A percentile compares a stretch with the other conserved stretches of the same genome.
These are phyloP conservation scores for Aricia artaxerxes DNA, from an alignment of 2,888 invertebrate genomes.

Conservation along the genomic window DNA sequence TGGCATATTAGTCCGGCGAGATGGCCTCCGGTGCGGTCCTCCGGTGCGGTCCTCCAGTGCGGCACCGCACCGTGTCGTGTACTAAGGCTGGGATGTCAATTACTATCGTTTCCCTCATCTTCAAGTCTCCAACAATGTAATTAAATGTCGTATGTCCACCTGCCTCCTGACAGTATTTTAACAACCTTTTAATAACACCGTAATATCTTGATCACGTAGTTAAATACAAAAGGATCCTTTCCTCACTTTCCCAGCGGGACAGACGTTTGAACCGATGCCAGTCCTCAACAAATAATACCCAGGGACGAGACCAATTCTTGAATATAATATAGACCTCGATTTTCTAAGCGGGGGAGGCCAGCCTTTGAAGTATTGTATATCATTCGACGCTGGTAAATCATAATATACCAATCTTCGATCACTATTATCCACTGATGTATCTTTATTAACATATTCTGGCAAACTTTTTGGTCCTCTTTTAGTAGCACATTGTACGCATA, in stretches of 20 bases:
- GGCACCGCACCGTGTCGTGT: no score
- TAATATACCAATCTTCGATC: background rate
- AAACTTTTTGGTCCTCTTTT: background rate
- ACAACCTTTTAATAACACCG: background rate
- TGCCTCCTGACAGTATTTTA: background rate
- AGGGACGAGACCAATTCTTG: background rate
- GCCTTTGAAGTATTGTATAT: background rate
- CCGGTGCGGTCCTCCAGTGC: no score
- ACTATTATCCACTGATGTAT: background rate
- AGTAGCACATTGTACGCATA: background rate
- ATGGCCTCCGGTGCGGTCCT: no score
- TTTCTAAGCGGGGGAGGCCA: background rate
- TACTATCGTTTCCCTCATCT: background rate
- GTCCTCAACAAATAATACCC: background rate
- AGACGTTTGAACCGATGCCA: background rate
- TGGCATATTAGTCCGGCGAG: no score
- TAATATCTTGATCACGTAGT: no score
- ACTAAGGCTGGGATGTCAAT: background rate
- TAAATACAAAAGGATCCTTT: conserved; percentile 4
- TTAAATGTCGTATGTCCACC: no score
- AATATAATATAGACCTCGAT: background rate
- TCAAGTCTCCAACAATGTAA: background rate
- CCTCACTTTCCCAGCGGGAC: background rate
- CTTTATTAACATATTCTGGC: background rate
- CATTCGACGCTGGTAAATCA: background rate